phyloP scores from a whole-genome alignment of 2,113 vertebrate species.

The Hippocampus barbouri region DNA sequence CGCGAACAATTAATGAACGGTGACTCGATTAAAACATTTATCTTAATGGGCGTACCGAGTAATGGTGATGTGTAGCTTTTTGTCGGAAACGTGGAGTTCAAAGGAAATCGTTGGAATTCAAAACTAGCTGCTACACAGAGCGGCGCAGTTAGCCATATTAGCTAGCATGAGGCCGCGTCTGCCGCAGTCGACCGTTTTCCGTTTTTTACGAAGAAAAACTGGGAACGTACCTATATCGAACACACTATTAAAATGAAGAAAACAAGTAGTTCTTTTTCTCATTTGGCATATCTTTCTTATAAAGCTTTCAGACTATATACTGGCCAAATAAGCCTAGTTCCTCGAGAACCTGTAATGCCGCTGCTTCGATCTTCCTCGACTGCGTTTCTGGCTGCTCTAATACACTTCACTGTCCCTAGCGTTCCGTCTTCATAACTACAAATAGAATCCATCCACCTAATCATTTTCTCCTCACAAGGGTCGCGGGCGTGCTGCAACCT shows the following conservation, averaged over 20 bases:
- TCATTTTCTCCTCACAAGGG: too few relatives aligned
- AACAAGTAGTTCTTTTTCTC: slow-evolving; percentile 24
- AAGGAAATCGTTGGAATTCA: neutral
- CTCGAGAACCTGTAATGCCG: neutral
- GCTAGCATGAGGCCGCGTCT: slow-evolving; percentile 11
- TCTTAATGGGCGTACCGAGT: neutral
- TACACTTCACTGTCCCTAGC: neutral
- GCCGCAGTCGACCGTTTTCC: neutral
- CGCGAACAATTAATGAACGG: neutral
- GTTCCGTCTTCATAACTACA: neutral
- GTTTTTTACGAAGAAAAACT: slow-evolving; percentile 32
- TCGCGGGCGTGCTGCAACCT: too few relatives aligned
- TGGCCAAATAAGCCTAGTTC: neutral
- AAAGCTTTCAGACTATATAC: neutral
- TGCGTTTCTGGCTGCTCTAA: neutral
- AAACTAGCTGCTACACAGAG: neutral
- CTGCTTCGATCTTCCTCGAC: neutral
- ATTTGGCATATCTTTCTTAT: neutral
- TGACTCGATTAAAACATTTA: neutral
- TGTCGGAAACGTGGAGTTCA: neutral
- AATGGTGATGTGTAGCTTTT: neutral
- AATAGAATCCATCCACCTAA: neutral
- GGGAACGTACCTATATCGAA: slow-evolving; percentile 48
- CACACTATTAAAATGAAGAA: slow-evolving; percentile 15
- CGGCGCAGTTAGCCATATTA: slow-evolving; percentile 11